phyloP scores from a whole-genome alignment of 1,140 invertebrate species.

The Lucilia sericata region DNA sequence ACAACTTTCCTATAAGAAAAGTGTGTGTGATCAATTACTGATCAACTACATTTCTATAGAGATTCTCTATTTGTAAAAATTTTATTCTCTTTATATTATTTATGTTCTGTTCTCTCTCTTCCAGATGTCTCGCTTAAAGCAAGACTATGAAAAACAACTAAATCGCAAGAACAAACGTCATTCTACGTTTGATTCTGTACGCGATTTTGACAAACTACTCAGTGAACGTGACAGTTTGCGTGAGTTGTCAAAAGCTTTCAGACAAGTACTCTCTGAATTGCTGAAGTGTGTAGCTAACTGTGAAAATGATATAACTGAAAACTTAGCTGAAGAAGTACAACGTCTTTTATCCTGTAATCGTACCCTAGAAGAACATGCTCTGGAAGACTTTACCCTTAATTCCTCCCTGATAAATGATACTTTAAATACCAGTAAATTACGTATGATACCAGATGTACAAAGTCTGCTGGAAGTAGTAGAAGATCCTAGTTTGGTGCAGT shows the following conservation, averaged over 20 bases:
- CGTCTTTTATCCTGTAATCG: conserved; percentile 57
- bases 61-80: no score
- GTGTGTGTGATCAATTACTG: not conserved
- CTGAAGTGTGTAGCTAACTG: conserved; percentile 79
- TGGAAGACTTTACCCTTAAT: conserved; percentile 54
- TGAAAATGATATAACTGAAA: conserved; percentile 82
- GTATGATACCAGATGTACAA: conserved; percentile 77
- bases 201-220: conserved; percentile 71
- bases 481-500: conserved; percentile 63
- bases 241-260: conserved; percentile 63
- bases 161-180: conserved; percentile 70
- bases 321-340: conserved; percentile 75
- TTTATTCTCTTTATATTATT: conserved; percentile 14
- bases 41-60: not conserved
- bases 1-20: not conserved
- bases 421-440: conserved; percentile 52
- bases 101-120: not conserved
- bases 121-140: conserved; percentile 69
- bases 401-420: conserved; percentile 52
- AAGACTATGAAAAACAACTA: conserved; percentile 66
- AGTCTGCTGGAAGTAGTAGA: conserved; percentile 71
- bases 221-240: conserved; percentile 68
- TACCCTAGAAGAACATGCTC: conserved; percentile 56
- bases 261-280: conserved; percentile 73
- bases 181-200: conserved; percentile 71